A percentile compares a stretch with the other conserved stretches of the same genome.
phyloP scores from a whole-genome alignment of 2,888 invertebrate species.

The Tachystola acroxantha region DNA sequence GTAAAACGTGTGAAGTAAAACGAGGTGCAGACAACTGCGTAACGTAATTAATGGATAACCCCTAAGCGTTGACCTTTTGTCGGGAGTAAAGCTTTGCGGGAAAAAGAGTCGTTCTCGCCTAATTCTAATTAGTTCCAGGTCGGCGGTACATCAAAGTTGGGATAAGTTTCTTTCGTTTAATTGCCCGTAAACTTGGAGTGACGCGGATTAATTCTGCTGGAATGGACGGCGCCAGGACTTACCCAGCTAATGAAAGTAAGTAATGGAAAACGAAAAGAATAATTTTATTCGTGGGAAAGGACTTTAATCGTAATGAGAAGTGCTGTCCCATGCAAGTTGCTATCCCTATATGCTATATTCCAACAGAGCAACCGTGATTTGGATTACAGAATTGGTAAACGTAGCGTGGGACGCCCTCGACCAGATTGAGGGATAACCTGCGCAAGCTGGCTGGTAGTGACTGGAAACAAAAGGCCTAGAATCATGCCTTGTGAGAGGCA shows the following conservation, averaged over 20 bases:
- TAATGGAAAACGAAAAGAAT: too few relatives aligned
- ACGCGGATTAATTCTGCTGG: constrained; percentile 42
- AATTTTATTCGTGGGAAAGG: too few relatives aligned
- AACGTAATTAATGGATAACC: constrained; percentile 6
- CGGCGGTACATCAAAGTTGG: constrained; percentile 59
- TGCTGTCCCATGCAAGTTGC: too few relatives aligned
- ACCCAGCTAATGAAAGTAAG: neutral
- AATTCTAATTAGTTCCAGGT: constrained; percentile 67
- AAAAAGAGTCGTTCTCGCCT: constrained; percentile 45
- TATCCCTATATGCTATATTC: too few relatives aligned
- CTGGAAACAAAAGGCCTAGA: too few relatives aligned
- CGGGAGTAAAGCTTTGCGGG: constrained; percentile 21
- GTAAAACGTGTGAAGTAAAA: neutral
- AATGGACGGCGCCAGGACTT: constrained; percentile 20
- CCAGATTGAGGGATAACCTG: too few relatives aligned
- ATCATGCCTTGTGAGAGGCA: too few relatives aligned
- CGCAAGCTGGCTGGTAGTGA: too few relatives aligned
- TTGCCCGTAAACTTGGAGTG: constrained; percentile 55
- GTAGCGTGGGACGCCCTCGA: too few relatives aligned
- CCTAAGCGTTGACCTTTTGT: neutral
- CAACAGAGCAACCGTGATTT: too few relatives aligned
- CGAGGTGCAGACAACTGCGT: neutral
- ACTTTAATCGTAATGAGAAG: neutral
- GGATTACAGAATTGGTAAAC: too few relatives aligned
- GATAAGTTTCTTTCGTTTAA: constrained; percentile 61